Evolutionary conservation across 2,797 vertebrate genomes (phyloP), one percentile per base, ranked within the genome.

Genomic region (Siniperca scherzeri): DNA sequence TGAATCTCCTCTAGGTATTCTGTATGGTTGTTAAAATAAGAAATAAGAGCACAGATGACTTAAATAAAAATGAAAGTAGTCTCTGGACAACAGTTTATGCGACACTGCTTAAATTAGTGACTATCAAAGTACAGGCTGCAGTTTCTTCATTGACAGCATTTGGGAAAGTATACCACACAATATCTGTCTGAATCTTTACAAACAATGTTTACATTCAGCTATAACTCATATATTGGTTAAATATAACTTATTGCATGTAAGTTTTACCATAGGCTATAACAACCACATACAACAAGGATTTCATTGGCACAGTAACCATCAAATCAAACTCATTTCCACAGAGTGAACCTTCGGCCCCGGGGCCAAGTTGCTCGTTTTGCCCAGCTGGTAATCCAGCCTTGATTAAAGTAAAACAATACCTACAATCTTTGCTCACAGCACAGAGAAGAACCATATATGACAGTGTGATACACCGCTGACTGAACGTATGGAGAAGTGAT

Each of bases 51-150:
- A 42, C 7, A 44, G 46, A 52, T 76, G 52, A 76, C 64, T 79
- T 52, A 46, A 77, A 71, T 69, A 42, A 50, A 72, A 86, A 48
- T 65, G 9, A 81, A 55, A 79, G 40, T 6, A 52, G 40, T 42
- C 30, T 71, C 50, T 59, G 33, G 13, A 76, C 11, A 73, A 57
- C 56, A 10, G 44, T 70, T 69, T 80, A 38, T 78, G 46, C 36
- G 48, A 36, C 56, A 48, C 61, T 19, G 27, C 57, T 59, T 19
- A 25, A 59, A 80, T 52, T 33, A 44, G 7, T 67, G 53, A 72
- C 16, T 12, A 44, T 78, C n/a, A 77, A 64, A 69, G 42, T 52
- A 74, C 61, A 71, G 52, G 52, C 33, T 85, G 71, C 40, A 72
- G 70, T 62, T 76, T 70, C 19, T 76, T 40, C 30, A 48, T 6